These are phyloP conservation scores for Nymphalis io DNA, from an alignment of 1,140 invertebrate species.

Conservation along the genomic window DNA sequence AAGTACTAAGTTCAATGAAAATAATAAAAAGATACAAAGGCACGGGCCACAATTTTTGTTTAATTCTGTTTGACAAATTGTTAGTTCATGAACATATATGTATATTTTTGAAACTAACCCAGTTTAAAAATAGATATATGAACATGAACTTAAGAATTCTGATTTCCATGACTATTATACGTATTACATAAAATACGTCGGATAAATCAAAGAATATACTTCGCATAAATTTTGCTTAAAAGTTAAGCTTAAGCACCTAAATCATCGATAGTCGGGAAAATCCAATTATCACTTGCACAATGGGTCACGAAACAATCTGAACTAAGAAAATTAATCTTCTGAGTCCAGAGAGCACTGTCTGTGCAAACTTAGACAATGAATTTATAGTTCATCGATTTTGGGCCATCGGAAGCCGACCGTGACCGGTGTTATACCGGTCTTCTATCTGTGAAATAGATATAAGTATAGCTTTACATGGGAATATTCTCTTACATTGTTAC, in stretches of 20 bases:
- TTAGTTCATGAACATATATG: no score
- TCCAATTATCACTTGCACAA: conserved; percentile 79
- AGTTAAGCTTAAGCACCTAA: conserved; percentile 65
- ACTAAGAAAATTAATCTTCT: conserved; percentile 81
- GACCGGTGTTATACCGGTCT: conserved; percentile 36
- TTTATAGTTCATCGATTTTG: conserved; percentile 79
- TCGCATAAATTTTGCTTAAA: conserved; percentile 39
- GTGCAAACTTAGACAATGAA: conserved; percentile 78
- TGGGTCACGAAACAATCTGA: conserved; percentile 79
- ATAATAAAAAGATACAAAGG: no score
- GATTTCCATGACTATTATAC: no score
- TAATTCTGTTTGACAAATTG: no score
- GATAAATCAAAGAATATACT: conserved; percentile 8
- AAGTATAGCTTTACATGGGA: conserved; percentile 4
- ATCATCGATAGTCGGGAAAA: conserved; percentile 76
- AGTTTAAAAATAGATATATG: no score
- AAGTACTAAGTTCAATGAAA: no score
- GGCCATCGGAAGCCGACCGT: conserved; percentile 64
- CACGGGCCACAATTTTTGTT: no score
- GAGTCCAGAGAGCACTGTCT: conserved; percentile 76
- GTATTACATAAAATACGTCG: background rate
- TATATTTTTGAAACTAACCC: no score
- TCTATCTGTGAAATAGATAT: background rate
- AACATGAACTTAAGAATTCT: no score
- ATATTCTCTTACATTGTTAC: conserved; percentile 7